These are phyloP conservation scores for Cephalopachus bancanus DNA, from an alignment of 2,797 vertebrate genomes.

Conservation along the genomic window DNA sequence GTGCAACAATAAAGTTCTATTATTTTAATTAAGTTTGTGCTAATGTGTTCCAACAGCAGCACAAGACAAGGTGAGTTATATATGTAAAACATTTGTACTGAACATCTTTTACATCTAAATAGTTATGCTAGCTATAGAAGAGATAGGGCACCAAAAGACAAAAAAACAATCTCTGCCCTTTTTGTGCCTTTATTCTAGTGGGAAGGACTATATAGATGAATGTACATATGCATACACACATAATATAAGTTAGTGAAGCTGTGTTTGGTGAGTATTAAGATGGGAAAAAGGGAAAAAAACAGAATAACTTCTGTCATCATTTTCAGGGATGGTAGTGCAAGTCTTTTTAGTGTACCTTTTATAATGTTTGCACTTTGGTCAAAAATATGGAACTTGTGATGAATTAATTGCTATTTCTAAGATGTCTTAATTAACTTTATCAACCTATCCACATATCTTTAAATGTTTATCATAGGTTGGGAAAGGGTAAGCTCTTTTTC, in stretches of 20 bases:
- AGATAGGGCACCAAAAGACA: neutral
- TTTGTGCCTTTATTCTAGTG: neutral
- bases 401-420: slow-evolving; percentile 47
- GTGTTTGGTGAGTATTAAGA: neutral
- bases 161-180: neutral
- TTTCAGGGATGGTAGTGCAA: neutral
- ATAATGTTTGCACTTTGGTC: neutral
- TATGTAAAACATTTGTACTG: neutral
- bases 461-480: slow-evolving; percentile 25
- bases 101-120: neutral
- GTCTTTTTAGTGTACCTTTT: neutral
- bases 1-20: neutral
- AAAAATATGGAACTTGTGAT: neutral
- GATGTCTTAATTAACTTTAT: slow-evolving; percentile 57
- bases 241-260: neutral
- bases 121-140: neutral
- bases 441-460: slow-evolving; percentile 59
- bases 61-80: neutral
- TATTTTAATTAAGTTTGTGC: neutral
- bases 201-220: neutral
- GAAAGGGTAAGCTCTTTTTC: slow-evolving; percentile 45
- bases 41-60: neutral
- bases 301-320: neutral
- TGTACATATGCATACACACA: neutral
- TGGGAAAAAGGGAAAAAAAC: neutral